Conservation (phyloP, 2,113 vertebrate species). For the Apeltes quadracus region DNA sequence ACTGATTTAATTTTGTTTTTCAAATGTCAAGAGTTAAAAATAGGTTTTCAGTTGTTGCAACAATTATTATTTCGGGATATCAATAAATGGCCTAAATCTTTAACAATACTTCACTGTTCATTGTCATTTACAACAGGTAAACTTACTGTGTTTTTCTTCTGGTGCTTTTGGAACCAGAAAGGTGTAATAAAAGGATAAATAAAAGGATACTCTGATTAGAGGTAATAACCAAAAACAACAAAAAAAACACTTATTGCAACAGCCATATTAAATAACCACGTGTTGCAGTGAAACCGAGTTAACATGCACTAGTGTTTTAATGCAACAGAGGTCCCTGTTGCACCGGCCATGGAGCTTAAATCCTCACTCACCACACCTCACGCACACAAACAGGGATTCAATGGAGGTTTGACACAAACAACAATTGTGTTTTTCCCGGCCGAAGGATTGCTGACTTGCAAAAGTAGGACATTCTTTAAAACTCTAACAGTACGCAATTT, state of each 20-base stretch:
- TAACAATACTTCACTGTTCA: no score
- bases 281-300: not conserved
- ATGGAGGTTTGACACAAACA: conserved; percentile 20
- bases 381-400: conserved; percentile 10
- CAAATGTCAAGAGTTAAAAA: not conserved
- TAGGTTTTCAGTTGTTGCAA: not conserved
- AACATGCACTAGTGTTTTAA: conserved; percentile 20
- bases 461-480: not conserved
- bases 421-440: not conserved
- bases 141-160: not conserved
- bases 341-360: not conserved
- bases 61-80: not conserved
- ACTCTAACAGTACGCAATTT: not conserved
- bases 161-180: not conserved
- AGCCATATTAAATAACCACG: not conserved
- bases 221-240: not conserved
- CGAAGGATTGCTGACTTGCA: not conserved
- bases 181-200: not conserved
- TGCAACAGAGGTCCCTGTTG: conserved; percentile 75
- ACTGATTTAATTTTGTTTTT: not conserved
- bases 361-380: not conserved
- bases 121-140: not conserved
- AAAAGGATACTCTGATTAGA: not conserved
- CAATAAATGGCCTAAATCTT: not conserved
- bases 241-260: not conserved